Percentiles rank a stretch among this genome's conserved stretches.
Conservation (phyloP, 2,113 vertebrate genomes). For the Oncorhynchus kisutch region DNA sequence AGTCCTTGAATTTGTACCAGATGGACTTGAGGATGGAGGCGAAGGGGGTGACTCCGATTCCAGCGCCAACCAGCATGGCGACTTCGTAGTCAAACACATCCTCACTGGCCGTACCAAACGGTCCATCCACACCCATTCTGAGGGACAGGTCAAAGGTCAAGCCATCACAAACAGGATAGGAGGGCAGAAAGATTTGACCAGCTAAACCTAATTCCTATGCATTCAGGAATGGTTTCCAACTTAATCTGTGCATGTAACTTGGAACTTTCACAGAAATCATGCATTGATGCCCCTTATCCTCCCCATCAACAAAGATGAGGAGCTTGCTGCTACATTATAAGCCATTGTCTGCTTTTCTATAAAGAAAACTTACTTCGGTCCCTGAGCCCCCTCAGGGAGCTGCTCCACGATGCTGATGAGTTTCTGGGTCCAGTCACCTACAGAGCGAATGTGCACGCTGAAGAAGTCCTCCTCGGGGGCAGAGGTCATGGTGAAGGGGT, state of each 20-base stretch:
- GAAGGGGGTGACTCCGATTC: slow-evolving; percentile 90
- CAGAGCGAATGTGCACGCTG: slow-evolving; percentile 83
- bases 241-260: too few species aligned
- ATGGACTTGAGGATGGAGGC: slow-evolving; percentile 92
- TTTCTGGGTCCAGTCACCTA: slow-evolving; percentile 86
- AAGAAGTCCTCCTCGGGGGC: slow-evolving; percentile 89
- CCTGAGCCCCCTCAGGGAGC: slow-evolving; percentile 69
- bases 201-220: neutral
- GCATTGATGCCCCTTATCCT: neutral
- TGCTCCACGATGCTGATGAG: slow-evolving; percentile 75
- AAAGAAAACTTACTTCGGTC: slow-evolving; percentile 74
- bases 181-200: neutral
- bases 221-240: neutral
- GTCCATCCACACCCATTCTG: slow-evolving; percentile 88
- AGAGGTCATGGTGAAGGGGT: slow-evolving; percentile 93
- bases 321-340: neutral
- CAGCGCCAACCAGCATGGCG: slow-evolving; percentile 87
- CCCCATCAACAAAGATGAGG: neutral
- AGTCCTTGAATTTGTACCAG: slow-evolving; percentile 88
- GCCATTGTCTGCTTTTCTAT: neutral
- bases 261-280: too few species aligned
- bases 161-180: neutral
- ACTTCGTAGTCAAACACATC: slow-evolving; percentile 91
- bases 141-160: slow-evolving; percentile 11
- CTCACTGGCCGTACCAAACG: slow-evolving; percentile 90